These are phyloP conservation scores for Arrhamphus sclerolepis DNA, from an alignment of 2,797 vertebrate species.

Conservation along the genomic window DNA sequence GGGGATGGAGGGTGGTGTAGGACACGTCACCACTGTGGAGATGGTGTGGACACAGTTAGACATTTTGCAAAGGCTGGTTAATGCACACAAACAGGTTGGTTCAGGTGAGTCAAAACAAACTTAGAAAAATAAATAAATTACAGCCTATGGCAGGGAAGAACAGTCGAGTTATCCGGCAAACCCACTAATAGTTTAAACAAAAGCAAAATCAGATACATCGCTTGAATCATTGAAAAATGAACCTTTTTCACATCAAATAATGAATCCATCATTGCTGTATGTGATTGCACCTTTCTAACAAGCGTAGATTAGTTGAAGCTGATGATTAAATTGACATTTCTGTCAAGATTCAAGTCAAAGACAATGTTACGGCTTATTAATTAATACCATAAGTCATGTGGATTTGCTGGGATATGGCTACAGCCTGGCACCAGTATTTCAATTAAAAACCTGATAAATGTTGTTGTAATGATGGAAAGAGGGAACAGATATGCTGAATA, in stretches of 20 bases:
- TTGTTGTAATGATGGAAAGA: not conserved
- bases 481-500: not conserved
- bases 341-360: not conserved
- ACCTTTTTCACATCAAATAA: no score
- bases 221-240: not conserved
- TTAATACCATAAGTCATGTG: not conserved
- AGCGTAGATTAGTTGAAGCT: no score
- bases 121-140: not conserved
- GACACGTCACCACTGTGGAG: slow-evolving; percentile 90
- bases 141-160: no score
- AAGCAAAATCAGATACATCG: no score
- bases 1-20: slow-evolving; percentile 86
- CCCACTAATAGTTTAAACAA: no score
- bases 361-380: not conserved
- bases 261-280: no score
- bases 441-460: slow-evolving; percentile 10
- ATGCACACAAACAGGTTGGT: slow-evolving; percentile 2
- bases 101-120: not conserved
- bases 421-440: slow-evolving; percentile 10
- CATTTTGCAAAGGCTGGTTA: not conserved
- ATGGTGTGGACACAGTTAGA: slow-evolving; percentile 15
- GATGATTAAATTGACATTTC: no score
- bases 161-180: no score
- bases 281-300: no score
- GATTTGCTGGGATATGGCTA: slow-evolving; percentile 17